These are phyloP conservation scores for Carabus problematicus DNA, from an alignment of 2,888 invertebrate genomes.

Conservation along the genomic window DNA sequence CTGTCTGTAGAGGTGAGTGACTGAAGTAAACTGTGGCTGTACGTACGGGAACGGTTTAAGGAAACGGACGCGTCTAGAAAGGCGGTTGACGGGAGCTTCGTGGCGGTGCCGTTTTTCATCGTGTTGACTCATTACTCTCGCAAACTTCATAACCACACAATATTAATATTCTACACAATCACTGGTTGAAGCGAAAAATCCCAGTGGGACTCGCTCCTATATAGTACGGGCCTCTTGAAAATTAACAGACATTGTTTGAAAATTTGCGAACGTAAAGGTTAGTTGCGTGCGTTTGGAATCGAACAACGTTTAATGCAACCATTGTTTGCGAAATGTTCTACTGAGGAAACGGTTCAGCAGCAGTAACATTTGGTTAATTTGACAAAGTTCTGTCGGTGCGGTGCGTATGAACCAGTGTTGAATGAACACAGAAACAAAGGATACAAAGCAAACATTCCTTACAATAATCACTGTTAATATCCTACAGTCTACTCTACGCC, in stretches of 20 bases:
- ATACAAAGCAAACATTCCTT: constrained; percentile 26
- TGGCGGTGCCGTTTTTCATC: constrained; percentile 7
- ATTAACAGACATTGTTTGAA: constrained; percentile 16
- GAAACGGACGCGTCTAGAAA: no score
- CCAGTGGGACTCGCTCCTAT: neutral
- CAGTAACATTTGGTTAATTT: constrained; percentile 16
- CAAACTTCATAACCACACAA: constrained; percentile 10
- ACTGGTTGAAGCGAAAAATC: constrained; percentile 7
- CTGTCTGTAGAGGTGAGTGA: no score
- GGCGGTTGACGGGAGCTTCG: no score
- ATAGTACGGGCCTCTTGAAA: constrained; percentile 10
- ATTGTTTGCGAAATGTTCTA: constrained; percentile 15
- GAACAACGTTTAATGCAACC: constrained; percentile 9
- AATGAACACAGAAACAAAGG: neutral
- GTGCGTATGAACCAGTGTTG: constrained; percentile 3
- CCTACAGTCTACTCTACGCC: neutral
- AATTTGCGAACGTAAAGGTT: constrained; percentile 12
- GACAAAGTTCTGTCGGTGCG: constrained; percentile 13
- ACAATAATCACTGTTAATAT: constrained; percentile 21
- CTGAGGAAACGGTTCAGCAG: neutral
- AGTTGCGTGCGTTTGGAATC: constrained; percentile 15
- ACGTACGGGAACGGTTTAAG: no score
- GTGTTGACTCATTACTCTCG: constrained; percentile 13
- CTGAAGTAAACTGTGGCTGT: no score
- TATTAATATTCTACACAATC: constrained; percentile 16